Evolutionary conservation across 1,140 invertebrate species (phyloP).

Genomic region (Heliothis subflexa): DNA sequence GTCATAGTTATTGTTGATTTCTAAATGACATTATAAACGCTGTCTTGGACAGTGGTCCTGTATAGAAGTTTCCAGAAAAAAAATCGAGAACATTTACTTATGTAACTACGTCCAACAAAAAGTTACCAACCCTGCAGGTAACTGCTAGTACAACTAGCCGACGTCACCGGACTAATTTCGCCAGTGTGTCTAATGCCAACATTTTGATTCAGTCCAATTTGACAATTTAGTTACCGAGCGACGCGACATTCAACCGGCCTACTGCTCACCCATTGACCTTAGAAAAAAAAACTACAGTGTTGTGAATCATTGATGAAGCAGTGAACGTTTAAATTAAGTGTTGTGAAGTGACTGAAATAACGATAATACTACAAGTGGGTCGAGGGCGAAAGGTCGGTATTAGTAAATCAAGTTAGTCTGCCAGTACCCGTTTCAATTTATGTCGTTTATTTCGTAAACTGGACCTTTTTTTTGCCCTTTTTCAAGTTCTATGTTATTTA

Average conservation of each 20-base stretch:
- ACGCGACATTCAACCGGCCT: conserved; percentile 61
- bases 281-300: conserved; percentile 30
- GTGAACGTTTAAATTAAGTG: conserved; percentile 39
- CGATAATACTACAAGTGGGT: conserved; percentile 22
- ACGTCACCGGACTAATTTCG: conserved; percentile 66
- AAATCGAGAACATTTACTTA: conserved; percentile 4
- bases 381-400: conserved; percentile 49
- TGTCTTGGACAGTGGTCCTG: too few relatives aligned
- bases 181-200: conserved; percentile 66
- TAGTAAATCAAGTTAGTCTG: conserved; percentile 50
- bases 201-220: conserved; percentile 71
- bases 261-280: conserved; percentile 64
- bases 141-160: conserved; percentile 43
- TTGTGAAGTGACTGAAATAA: conserved; percentile 48
- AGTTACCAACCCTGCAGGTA: conserved; percentile 40
- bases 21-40: too few relatives aligned
- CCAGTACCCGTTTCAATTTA: conserved; percentile 48
- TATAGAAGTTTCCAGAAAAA: neutral
- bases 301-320: conserved; percentile 11
- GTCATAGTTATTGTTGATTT: neutral
- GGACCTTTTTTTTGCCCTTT: conserved; percentile 22
- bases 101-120: neutral
- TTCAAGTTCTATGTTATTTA: conserved; percentile 27
- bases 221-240: conserved; percentile 77
- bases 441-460: conserved; percentile 45